Base-by-base conservation (phyloP, 2,888 invertebrate genomes). In the Liposcelis brunnea region DNA sequence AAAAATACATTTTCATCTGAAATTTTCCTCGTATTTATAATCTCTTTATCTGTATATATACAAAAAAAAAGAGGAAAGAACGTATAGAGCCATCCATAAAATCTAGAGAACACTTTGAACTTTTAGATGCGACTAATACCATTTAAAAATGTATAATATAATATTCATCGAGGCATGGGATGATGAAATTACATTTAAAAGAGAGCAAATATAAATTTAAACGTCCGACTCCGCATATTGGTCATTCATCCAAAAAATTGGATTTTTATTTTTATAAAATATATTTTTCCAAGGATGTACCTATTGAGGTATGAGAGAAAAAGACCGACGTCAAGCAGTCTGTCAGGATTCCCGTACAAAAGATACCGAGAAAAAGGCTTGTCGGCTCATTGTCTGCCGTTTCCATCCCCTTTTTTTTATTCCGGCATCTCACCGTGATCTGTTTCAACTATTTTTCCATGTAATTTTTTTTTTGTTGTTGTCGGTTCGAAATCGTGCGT, bases 181-280 rank as follows among this genome's bases (percentile, higher is more conserved):
- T 40, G 19, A 18, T 21, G 12, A 40, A 40, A 40, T 40, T 40
- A 40, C 16, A 40, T 40, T 19, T 21, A 21, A 40, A 21, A 21
- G 40, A 18, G 40, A 21, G 40, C 19, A 14, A 40, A 40, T 40
- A 18, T 40, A 40, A 40, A 40, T n/a, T 6, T 21, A n/a, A 40
- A n/a, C 15, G 40, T 40, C 40, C 40, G 19, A 26, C 26, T 26
- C 26, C 26, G 26, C 26, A 26, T 8, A 26, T 26, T 26, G 40
- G 40, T 14, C 40, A 19, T 14, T 40, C 40, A 40, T 14, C 40
- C 40, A 40, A 40, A 19, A 40, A 40, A 40, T 40, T 40, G 40
- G 40, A 40, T 40, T 40, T 40, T 40, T 40, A 40, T 40, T 18
- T 40, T 40, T 40, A 40, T 40, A 21, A 40, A 40, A 40, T 40